Percentiles rank a stretch among this genome's conserved stretches.
These are phyloP conservation scores for Asobara japonica DNA, from an alignment of 1,140 invertebrate genomes.

Conservation along the genomic window DNA sequence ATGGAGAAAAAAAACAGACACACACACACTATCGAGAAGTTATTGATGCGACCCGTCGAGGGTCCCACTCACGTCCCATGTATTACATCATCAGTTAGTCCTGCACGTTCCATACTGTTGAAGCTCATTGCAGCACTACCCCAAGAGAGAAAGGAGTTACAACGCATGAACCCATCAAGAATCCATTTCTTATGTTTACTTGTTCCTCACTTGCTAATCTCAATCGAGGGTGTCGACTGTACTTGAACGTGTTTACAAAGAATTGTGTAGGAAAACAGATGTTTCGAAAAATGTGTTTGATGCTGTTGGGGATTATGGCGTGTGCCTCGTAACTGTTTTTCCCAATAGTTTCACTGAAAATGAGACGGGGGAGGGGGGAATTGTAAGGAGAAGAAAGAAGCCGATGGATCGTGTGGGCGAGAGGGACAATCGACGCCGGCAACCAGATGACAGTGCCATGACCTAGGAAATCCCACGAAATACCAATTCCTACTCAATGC, in stretches of 20 bases:
- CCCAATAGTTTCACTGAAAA: not conserved
- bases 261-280: constrained; percentile 1
- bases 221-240: not conserved
- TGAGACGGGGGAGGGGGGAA: not conserved
- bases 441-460: constrained; percentile 50
- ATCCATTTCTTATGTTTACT: not conserved
- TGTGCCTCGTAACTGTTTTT: not conserved
- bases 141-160: not conserved
- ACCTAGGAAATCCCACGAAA: constrained; percentile 51
- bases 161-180: not conserved
- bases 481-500: not conserved
- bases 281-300: not conserved
- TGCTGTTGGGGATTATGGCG: not conserved
- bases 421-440: constrained; percentile 11
- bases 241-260: not conserved
- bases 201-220: not conserved
- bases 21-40: too few species aligned
- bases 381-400: not conserved
- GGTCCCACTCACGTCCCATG: too few species aligned
- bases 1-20: too few species aligned
- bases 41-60: too few species aligned
- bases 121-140: too few species aligned
- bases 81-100: too few species aligned
- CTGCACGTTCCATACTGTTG: not conserved
- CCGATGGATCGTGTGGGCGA: constrained; percentile 6